Base-by-base conservation (phyloP, 2,797 vertebrate genomes). In the Acanthornis magna region DNA sequence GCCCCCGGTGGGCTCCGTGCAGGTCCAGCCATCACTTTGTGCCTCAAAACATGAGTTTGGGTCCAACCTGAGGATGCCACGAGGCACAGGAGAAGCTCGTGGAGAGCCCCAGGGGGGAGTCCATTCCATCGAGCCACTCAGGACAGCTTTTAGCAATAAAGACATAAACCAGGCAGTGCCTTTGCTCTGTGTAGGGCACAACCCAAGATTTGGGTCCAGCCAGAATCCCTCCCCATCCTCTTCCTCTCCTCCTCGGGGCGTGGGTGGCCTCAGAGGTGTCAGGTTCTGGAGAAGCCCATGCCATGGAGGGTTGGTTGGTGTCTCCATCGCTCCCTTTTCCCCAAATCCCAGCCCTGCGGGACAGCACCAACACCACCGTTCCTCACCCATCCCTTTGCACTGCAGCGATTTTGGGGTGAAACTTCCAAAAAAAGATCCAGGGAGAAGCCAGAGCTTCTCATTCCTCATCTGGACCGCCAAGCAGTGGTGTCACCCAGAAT, bases 401-500 rank as follows among this genome's bases (percentile, higher is more conserved):
- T 11, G 22, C 10, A 82, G 42, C 17, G 18, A 1, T 13, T 30
- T 6, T 3, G 40, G 63, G 71, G 47, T 38, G 40, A 92, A 88
- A 25, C 58, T 54, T 19, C 11, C 0, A 71, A 17, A 19, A 55
- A 58, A 17, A 53, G 47, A 47, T 43, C 17, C 26, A 23, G 25
- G 57, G n/a, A 19, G 60, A 85, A 54, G 42, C 57, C 34, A 32
- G 70, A 92, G 27, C 84, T 81, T 66, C 58, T 54, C 11, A 0
- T 38, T 76, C 25, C 17, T 51, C 58, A 75, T 75, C 77, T 23
- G 30, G 88, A 57, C 45, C 88, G 68, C 88, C 67, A 34, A 93
- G 91, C 65, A 88, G 90, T 45, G 93, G 95, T 90, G 91, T 74
- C 84, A 91, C 26, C 58, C 90, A 94, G 47, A 74, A 48, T 57